phyloP scores from a whole-genome alignment of 1,140 invertebrate genomes.

The Drosophila kanapiae region DNA sequence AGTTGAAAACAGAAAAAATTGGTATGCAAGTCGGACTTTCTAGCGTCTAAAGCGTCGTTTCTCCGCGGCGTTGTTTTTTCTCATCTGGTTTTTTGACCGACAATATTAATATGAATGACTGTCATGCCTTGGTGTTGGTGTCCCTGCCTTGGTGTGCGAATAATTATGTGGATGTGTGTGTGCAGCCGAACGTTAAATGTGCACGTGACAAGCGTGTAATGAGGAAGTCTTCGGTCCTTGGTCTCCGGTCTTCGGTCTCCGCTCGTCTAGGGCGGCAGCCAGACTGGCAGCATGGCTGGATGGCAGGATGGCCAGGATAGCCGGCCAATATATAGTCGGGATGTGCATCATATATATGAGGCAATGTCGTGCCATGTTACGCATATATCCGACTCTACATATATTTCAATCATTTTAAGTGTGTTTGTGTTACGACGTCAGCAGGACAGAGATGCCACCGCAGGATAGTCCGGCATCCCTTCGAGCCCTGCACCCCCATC shows the following conservation, averaged over 20 bases:
- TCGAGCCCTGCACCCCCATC: constrained; percentile 6
- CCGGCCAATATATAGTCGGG: constrained; percentile 55
- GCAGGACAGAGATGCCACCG: constrained; percentile 54
- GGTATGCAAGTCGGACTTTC: constrained; percentile 39
- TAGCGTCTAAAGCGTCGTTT: constrained; percentile 43
- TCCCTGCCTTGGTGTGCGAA: constrained; percentile 40
- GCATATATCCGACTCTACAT: constrained; percentile 69
- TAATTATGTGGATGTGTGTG: constrained; percentile 71
- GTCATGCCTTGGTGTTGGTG: constrained; percentile 54
- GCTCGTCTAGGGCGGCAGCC: constrained; percentile 32
- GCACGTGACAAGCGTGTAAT: constrained; percentile 81
- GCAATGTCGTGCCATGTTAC: constrained; percentile 68
- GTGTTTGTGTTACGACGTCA: constrained; percentile 74
- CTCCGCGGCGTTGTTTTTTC: constrained; percentile 20
- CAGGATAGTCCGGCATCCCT: constrained; percentile 44
- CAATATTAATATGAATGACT: constrained; percentile 80
- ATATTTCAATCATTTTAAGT: constrained; percentile 82
- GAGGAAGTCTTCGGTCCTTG: constrained; percentile 69
- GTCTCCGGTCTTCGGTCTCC: constrained; percentile 70
- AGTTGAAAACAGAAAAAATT: constrained; percentile 17
- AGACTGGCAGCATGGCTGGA: constrained; percentile 4
- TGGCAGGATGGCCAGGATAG: constrained; percentile 15
- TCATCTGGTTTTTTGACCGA: constrained; percentile 55
- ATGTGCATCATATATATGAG: constrained; percentile 38
- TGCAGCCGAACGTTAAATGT: constrained; percentile 78